Evolutionary conservation across 2,113 vertebrate species (phyloP).

Genomic region (Balaeniceps rex): DNA sequence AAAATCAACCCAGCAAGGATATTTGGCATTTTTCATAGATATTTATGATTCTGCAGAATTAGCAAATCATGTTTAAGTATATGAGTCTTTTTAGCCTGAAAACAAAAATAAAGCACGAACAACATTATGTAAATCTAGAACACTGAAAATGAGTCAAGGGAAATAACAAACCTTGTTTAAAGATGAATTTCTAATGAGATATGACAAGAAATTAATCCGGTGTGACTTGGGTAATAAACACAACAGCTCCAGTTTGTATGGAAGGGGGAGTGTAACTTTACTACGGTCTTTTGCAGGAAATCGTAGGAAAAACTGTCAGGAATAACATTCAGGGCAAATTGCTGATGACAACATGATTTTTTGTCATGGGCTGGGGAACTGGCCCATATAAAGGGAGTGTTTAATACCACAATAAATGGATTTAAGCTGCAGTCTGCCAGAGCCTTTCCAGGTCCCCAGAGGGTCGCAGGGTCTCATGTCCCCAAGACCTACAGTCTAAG

Average conservation of each 20-base stretch:
- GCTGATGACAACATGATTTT: rapidly evolving
- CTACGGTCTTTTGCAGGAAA: background rate
- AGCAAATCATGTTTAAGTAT: background rate
- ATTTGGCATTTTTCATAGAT: background rate
- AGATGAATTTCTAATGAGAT: conserved; percentile 10
- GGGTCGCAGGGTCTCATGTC: rapidly evolving
- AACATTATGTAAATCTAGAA: background rate
- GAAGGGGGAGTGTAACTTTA: background rate
- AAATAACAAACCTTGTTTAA: background rate
- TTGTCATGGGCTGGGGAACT: background rate
- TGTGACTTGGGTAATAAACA: background rate
- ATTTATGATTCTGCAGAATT: background rate
- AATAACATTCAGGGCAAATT: background rate
- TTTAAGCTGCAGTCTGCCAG: background rate
- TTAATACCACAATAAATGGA: too few species aligned
- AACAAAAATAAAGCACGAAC: background rate
- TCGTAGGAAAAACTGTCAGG: background rate
- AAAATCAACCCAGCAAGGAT: background rate
- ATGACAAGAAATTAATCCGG: background rate
- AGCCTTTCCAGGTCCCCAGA: background rate
- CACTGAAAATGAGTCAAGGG: background rate
- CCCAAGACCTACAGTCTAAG: background rate
- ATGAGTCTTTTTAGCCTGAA: background rate
- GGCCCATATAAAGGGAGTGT: rapidly evolving
- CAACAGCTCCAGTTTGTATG: background rate